phyloP scores from a whole-genome alignment of 2,113 vertebrate genomes.

The Larimichthys polyactis region DNA sequence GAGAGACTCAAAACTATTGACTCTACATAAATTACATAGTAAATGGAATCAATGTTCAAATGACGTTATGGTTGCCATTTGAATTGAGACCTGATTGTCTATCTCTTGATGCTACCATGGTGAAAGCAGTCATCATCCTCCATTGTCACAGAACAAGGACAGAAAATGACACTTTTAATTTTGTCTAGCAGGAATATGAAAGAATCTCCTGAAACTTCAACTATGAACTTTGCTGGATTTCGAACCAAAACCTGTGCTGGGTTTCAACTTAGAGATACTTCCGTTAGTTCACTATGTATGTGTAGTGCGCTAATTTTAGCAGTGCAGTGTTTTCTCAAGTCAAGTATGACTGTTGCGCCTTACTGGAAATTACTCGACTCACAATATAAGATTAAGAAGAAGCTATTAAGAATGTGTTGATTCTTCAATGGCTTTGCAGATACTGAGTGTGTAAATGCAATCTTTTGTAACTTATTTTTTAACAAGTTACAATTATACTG shows the following conservation, averaged over 20 bases:
- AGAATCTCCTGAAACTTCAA: neutral
- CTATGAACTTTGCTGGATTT: neutral
- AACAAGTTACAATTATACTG: no score
- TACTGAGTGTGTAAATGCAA: no score
- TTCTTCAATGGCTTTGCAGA: no score
- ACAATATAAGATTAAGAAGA: no score
- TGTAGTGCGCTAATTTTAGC: no score
- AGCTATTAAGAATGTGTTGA: no score
- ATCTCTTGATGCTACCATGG: neutral
- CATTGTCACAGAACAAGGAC: slow-evolving; percentile 1
- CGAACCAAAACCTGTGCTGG: neutral
- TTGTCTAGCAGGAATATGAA: neutral
- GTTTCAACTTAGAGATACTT: no score
- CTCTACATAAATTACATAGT: neutral
- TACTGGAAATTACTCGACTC: no score
- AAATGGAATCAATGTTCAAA: neutral
- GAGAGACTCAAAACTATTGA: neutral
- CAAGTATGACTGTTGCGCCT: no score
- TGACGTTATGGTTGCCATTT: neutral
- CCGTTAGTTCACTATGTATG: no score
- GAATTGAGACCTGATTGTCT: neutral
- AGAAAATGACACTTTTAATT: neutral
- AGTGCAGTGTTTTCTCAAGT: no score
- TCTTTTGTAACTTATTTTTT: no score
- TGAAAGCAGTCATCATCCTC: neutral